Percentiles rank a stretch among this genome's conserved stretches.
phyloP scores from a whole-genome alignment of 2,797 vertebrate species.

The Cottoperca gobio region DNA sequence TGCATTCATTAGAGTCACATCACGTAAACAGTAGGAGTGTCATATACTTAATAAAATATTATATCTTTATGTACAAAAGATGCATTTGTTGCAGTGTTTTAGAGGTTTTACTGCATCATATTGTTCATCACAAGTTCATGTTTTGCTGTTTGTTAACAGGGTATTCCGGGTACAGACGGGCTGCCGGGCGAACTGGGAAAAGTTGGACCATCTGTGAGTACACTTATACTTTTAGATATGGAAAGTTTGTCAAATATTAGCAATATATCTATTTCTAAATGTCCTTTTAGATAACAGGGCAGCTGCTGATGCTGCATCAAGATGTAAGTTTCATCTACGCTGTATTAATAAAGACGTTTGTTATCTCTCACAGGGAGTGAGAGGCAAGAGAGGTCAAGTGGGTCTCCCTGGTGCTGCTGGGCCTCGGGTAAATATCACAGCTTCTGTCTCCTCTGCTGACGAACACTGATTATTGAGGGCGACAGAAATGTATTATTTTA shows the following conservation, averaged over 20 bases:
- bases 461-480: background rate
- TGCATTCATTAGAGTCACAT: background rate
- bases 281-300: no score
- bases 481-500: background rate
- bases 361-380: slow-evolving; percentile 81
- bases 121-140: background rate
- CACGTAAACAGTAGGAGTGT: background rate
- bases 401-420: slow-evolving; percentile 90
- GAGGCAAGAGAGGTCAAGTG: slow-evolving; percentile 88
- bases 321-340: background rate
- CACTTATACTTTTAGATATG: background rate
- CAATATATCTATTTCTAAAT: background rate
- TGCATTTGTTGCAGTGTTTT: background rate
- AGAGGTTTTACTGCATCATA: background rate
- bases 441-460: background rate
- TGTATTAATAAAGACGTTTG: background rate
- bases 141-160: slow-evolving; percentile 78
- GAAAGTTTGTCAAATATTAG: background rate
- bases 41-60: background rate
- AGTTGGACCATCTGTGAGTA: slow-evolving; percentile 90
- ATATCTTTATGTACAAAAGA: no score
- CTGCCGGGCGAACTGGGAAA: slow-evolving; percentile 94
- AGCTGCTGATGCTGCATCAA: no score
- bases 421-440: slow-evolving; percentile 85
- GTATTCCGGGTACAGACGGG: slow-evolving; percentile 90